Conservation (phyloP, 64 coral and sea anemone species). For the Porites lutea region DNA sequence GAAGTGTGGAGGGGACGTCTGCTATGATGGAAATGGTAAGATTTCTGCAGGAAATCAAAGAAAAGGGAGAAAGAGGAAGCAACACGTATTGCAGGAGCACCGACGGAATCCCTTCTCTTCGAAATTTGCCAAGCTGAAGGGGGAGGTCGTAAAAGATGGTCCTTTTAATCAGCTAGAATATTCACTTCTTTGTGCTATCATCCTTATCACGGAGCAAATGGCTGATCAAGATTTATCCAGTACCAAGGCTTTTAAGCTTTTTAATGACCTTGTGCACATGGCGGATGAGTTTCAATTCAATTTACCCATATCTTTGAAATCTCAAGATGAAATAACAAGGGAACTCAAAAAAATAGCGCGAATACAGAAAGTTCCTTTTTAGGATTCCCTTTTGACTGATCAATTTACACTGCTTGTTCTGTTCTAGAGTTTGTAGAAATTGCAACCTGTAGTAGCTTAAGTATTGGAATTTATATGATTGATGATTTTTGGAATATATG, state of each 20-base stretch:
- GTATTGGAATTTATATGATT: neutral
- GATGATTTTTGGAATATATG: slow-evolving; percentile 6
- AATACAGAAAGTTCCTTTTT: slow-evolving; percentile 44
- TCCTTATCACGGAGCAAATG: slow-evolving; percentile 42
- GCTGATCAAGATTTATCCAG: slow-evolving; percentile 39
- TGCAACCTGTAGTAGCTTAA: neutral
- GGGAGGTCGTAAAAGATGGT: slow-evolving; percentile 18
- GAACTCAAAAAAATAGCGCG: slow-evolving; percentile 41
- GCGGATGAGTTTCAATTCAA: slow-evolving; percentile 22
- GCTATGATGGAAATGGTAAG: slow-evolving; percentile 12
- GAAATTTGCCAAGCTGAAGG: slow-evolving; percentile 50
- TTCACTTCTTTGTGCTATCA: slow-evolving; percentile 51
- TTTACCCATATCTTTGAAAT: slow-evolving; percentile 26
- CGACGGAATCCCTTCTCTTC: slow-evolving; percentile 25
- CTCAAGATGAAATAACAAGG: slow-evolving; percentile 58
- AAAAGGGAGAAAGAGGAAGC: slow-evolving; percentile 44
- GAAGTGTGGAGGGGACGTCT: slow-evolving; percentile 37
- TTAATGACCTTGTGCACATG: slow-evolving; percentile 35
- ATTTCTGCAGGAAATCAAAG: neutral
- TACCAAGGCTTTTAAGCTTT: slow-evolving; percentile 44
- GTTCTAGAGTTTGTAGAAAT: slow-evolving; percentile 16
- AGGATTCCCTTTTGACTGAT: neutral
- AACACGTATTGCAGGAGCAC: slow-evolving; percentile 47
- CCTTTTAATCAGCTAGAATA: slow-evolving; percentile 44
- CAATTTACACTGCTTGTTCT: neutral